Evolutionary conservation across 2,888 invertebrate species (phyloP), one percentile per base, ranked within the genome.

Genomic region (Clepsis dumicolana): DNA sequence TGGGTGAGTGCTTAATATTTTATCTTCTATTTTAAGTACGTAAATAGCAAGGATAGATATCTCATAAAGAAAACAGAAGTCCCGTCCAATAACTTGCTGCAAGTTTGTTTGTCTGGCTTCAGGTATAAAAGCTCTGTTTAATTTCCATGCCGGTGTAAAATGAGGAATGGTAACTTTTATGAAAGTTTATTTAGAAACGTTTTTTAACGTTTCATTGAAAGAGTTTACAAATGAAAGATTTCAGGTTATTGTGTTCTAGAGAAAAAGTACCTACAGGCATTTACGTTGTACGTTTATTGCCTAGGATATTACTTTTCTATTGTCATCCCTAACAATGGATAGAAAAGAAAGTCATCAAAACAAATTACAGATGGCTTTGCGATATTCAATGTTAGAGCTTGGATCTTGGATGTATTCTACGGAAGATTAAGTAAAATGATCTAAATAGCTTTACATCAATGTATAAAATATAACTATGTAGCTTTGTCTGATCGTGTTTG

Each of bases 1-100:
- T 99, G 94, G 99, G 99, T 99, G 94, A 97, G 97, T 95, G 73
- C 62, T 76, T 73, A 73, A 72, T 76, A 56, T 65, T 70, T 72
- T 29, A 65, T 56, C 62, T 67, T 56, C 50, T 2, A 41, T 24
- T 25, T 41, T 27, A 41, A 14, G n/a, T 21, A 21, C 18, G 21
- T 10, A 70, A 56, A 38, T 65, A n/a, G 16, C 18, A 12, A 14
- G 21, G 18, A 56, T 56, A 56, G 35, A 35, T 14, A 24, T 56
- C 56, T 14, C 18, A 7, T n/a, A 2, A 10, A 12, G 29, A 29
- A 56, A 56, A 56, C 5, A 56, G 14, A 56, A 56, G 14, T 32
- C 35, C 32, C n/a, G 29, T 56, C 14, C 21, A 32, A 32, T 56
- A 56, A 56, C 35, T 35, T 56, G 35, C 14, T 32, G 12, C 12